These are phyloP conservation scores for Drosophila orena DNA, from an alignment of 1,140 invertebrate species.

Conservation along the genomic window DNA sequence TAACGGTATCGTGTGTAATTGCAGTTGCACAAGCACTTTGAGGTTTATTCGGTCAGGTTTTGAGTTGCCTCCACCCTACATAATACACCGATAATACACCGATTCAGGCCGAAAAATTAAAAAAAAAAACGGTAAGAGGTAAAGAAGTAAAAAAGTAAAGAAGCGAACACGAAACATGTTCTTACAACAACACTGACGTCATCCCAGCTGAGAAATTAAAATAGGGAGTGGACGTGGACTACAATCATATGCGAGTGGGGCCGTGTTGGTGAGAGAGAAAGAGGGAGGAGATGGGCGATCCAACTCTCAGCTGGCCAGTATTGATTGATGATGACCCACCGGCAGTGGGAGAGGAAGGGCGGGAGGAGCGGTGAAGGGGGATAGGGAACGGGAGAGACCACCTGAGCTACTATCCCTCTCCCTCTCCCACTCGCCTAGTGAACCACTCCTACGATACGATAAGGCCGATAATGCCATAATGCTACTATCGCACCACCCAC, in stretches of 20 bases:
- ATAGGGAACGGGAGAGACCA: conserved; percentile 7
- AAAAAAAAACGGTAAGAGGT: too few species aligned
- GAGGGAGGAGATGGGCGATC: conserved; percentile 23
- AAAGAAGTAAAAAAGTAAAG: conserved; percentile 9
- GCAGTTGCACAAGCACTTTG: conserved; percentile 73
- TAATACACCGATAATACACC: conserved; percentile 21
- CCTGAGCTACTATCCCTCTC: conserved; percentile 16
- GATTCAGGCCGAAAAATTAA: conserved; percentile 30
- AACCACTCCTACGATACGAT: conserved; percentile 51
- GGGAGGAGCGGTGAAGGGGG: neutral
- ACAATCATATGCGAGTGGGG: conserved; percentile 55
- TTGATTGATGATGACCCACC: conserved; percentile 58
- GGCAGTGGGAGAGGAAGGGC: conserved; percentile 5
- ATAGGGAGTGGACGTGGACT: conserved; percentile 70
- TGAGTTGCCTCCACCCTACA: conserved; percentile 11
- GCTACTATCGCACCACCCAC: conserved; percentile 43
- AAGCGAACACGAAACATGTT: conserved; percentile 65
- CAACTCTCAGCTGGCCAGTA: conserved; percentile 62
- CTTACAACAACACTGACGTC: conserved; percentile 81
- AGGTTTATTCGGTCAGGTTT: conserved; percentile 70
- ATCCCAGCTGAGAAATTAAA: conserved; percentile 77
- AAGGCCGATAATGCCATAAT: conserved; percentile 74
- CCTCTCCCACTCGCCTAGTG: conserved; percentile 18
- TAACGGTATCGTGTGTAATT: conserved; percentile 79
- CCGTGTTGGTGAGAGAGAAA: conserved; percentile 25